Evolutionary conservation across 2,797 vertebrate species (phyloP), one percentile per base, ranked within the genome.

Genomic region (Artibeus jamaicensis): DNA sequence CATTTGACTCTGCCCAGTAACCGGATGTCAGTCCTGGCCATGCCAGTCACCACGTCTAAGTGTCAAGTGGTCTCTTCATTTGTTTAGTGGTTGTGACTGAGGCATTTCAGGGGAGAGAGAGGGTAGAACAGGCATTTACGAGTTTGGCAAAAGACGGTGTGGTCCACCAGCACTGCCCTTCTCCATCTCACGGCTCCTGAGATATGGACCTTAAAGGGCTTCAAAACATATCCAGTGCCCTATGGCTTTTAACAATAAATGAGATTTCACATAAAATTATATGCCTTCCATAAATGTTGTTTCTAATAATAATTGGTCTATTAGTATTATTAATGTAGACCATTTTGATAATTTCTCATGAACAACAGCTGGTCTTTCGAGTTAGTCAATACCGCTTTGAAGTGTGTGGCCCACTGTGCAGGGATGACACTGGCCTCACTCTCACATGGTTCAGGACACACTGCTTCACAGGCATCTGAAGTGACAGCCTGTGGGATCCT

Each of bases 41-140:
- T 0, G 16, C 12, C 7, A 15, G 76, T 32, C 74, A 86, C 59
- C 14, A 10, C 1, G 19, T 29, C 46, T 55, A 46, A 77, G 6
- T n/a, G 59, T 24, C 44, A 48, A 42, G 44, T 10, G 19, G 50
- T 65, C 59, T 76, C 26, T 57, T 29, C 29, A 77, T 57, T 67
- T 42, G 37, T 15, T 55, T 48, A 29, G n/a, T 7, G 34, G n/a
- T 10, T 70, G 15, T 2, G 70, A 86, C 6, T 24, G 16, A 86
- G 50, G 62, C 9, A 29, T 62, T 22, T 15, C 1, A 11, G 9
- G 34, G 19, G 14, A 53, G n/a, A 57, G n/a, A 32, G 42, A 6
- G 0, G 3, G n/a, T 4, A 0, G 2, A 16, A 34, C 12, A 53
- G 29, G n/a, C 32, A 55, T 44, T 57, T 48, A 32, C 5, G n/a